Conservation (phyloP, 2,797 vertebrate genomes). For the Galagoides demidoff region DNA sequence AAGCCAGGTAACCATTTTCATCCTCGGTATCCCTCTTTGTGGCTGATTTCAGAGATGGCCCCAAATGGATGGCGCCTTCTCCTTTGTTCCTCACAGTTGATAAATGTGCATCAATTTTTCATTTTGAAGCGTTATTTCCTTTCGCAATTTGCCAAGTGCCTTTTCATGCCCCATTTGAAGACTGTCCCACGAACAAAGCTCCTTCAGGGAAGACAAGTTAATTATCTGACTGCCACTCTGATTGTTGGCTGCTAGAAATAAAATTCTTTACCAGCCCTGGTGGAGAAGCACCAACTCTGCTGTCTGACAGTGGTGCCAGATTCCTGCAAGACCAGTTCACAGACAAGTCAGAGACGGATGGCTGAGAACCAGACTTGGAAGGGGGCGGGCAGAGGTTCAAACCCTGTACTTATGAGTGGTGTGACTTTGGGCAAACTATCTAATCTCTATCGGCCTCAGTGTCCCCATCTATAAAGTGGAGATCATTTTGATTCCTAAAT, state of each 20-base stretch:
- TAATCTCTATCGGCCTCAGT: background rate
- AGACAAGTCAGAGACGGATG: accelerated
- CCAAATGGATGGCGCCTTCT: background rate
- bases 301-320: accelerated
- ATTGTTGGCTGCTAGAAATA: constrained; percentile 35
- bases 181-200: constrained; percentile 58
- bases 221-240: constrained; percentile 55
- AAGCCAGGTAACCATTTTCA: background rate
- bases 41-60: constrained; percentile 56
- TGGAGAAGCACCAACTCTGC: background rate
- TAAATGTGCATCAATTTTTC: constrained; percentile 81
- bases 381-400: background rate
- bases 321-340: background rate
- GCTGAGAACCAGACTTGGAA: background rate
- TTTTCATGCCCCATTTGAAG: constrained; percentile 68
- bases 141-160: constrained; percentile 73
- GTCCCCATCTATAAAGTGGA: background rate
- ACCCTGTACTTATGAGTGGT: background rate
- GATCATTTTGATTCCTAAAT: background rate
- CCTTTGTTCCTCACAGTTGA: constrained; percentile 62
- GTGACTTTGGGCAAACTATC: background rate
- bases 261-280: background rate
- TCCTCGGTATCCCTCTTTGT: background rate
- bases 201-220: constrained; percentile 49
- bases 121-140: constrained; percentile 80